These are phyloP conservation scores for Acanthochromis polyacanthus DNA, from an alignment of 2,113 vertebrate genomes.

Conservation along the genomic window DNA sequence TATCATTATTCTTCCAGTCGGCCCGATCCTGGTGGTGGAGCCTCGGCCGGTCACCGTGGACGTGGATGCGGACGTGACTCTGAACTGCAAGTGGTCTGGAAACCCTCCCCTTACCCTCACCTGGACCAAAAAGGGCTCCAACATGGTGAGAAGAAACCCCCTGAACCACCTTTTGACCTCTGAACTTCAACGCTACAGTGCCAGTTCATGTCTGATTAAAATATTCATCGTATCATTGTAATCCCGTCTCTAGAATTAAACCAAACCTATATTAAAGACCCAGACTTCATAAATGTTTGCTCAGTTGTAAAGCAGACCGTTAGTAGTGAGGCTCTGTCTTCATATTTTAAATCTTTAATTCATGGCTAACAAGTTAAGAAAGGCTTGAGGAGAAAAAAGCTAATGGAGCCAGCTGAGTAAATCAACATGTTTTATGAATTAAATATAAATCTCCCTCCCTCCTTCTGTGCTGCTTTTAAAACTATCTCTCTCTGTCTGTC, in stretches of 20 bases:
- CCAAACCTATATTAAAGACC: conserved; percentile 20
- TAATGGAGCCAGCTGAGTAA: conserved; percentile 75
- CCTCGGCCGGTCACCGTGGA: conserved; percentile 91
- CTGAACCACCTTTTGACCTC: not conserved
- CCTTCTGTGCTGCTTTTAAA: not conserved
- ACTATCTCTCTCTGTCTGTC: conserved; percentile 38
- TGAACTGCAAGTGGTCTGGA: conserved; percentile 96
- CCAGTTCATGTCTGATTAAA: not conserved
- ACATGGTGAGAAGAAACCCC: conserved; percentile 86
- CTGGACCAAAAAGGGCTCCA: conserved; percentile 98
- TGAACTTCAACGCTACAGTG: not conserved
- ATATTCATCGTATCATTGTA: not conserved
- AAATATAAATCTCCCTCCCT: conserved; percentile 68
- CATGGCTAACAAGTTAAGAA: conserved; percentile 70
- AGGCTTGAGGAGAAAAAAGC: conserved; percentile 65
- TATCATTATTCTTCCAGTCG: conserved; percentile 83
- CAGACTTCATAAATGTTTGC: conserved; percentile 67
- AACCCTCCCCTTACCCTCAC: conserved; percentile 96
- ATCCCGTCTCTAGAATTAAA: not conserved
- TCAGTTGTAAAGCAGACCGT: conserved; percentile 56
- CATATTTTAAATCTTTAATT: conserved; percentile 77
- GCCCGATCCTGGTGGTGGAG: conserved; percentile 93
- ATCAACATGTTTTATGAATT: conserved; percentile 83
- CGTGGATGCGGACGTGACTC: conserved; percentile 92
- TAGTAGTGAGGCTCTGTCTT: conserved; percentile 44